Evolutionary conservation across 2,888 invertebrate species (phyloP), one percentile per base, ranked within the genome.

Genomic region (Drosophila crucigera): DNA sequence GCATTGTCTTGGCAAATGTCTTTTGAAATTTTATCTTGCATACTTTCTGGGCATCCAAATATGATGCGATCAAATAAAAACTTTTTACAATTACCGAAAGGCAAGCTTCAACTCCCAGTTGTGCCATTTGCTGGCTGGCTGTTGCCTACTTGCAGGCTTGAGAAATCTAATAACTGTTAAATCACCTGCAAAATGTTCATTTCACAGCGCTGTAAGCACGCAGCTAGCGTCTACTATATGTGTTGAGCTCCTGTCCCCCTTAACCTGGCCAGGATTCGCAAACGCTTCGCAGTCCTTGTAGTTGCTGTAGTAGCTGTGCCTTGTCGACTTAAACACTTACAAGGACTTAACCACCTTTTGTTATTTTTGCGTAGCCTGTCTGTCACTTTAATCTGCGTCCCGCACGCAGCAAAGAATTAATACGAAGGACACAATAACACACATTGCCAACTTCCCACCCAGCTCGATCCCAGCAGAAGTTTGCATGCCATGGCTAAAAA

Each of bases 121-220:
- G 78, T 47, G 37, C 61, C 31, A 49, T 79, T 74, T 54, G 14
- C 65, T n/a, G 30, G n/a, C 47, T 39, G 59, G 7, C 41, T 25
- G 19, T 52, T 65, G 66, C 68, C 66, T 71, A 58, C 47, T 68
- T 60, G 66, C 67, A 47, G 61, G 43, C 64, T 30, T 35, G 58
- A 68, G 58, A 78, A 87, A 87, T 84, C 89, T 88, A 90, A 91
- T 88, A 88, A 88, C 88, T 83, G 88, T 89, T 90, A 91, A 88
- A 88, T 88, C 90, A 88, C 88, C 88, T 88, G 88, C 88, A 86
- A 88, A 90, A 90, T 91, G 91, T 91, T 88, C 91, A 88, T 88
- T 88, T 88, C 88, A 88, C 88, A 88, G 88, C 73, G 80, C 83
- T 59, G 78, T 88, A 91, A 91, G 79, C 91, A 88, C 90, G 82